Conservation (phyloP, 1,140 invertebrate genomes). For the Lucilia sericata region DNA sequence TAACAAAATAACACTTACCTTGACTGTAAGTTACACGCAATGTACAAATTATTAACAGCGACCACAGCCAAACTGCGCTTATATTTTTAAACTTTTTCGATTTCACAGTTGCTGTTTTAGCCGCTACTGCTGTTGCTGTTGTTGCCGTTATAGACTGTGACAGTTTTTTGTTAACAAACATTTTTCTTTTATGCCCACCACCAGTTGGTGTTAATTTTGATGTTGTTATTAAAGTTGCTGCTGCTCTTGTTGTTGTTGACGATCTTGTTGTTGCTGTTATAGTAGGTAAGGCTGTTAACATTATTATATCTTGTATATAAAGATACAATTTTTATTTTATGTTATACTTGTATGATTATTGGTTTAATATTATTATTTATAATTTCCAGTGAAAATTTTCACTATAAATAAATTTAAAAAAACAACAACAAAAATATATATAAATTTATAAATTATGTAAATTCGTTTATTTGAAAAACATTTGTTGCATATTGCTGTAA, state of each 20-base stretch:
- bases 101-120: not conserved
- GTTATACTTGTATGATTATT: not conserved
- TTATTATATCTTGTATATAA: not conserved
- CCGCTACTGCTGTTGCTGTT: not conserved
- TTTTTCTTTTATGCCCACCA: slow-evolving; percentile 28
- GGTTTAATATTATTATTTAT: not conserved
- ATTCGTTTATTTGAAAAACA: slow-evolving; percentile 22
- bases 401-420: not conserved
- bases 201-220: not conserved
- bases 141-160: not conserved
- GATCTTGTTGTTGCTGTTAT: not conserved
- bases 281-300: slow-evolving; percentile 24
- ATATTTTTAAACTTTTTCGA: not conserved
- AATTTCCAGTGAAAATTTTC: slow-evolving; percentile 24
- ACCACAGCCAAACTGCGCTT: not conserved
- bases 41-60: not conserved
- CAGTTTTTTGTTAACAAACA: not conserved
- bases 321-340: not conserved
- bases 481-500: slow-evolving; percentile 27
- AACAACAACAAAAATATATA: not conserved
- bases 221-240: too few species aligned
- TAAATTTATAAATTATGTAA: slow-evolving; percentile 34
- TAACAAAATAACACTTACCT: slow-evolving; percentile 18
- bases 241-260: not conserved
- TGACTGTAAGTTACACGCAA: slow-evolving; percentile 33